phyloP scores from a whole-genome alignment of 2,113 vertebrate genomes.

The Rafetus swinhoei region DNA sequence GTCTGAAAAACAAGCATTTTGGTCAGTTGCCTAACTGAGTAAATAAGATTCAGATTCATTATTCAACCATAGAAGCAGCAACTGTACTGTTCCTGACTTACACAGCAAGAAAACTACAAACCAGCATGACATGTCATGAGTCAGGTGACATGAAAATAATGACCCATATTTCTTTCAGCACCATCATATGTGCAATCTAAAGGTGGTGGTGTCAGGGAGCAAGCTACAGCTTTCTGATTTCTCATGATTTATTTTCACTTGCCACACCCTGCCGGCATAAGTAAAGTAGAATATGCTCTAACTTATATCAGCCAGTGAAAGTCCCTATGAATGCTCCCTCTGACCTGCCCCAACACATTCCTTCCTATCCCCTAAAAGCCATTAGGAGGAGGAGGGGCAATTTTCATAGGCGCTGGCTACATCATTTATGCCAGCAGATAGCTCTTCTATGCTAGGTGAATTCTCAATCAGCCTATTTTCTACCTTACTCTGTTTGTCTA shows the following conservation, averaged over 20 bases:
- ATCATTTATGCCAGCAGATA: not conserved
- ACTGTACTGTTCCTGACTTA: not conserved
- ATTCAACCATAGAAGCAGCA: not conserved
- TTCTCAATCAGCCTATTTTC: not conserved
- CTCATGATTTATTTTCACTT: not conserved
- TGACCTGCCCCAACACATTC: not conserved
- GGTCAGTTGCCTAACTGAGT: not conserved
- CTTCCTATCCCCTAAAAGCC: rapidly evolving
- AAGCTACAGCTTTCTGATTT: not conserved
- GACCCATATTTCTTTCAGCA: not conserved
- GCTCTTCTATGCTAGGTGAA: not conserved
- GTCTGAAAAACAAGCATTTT: rapidly evolving
- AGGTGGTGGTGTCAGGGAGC: not conserved
- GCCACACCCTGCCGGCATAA: not conserved
- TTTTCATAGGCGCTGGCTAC: not conserved
- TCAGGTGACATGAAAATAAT: not conserved
- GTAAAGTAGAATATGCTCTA: not conserved
- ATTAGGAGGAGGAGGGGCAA: rapidly evolving
- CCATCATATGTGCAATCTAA: not conserved
- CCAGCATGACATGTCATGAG: not conserved
- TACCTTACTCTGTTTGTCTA: not conserved
- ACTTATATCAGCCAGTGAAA: not conserved
- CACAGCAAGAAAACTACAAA: not conserved
- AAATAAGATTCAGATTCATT: not conserved
- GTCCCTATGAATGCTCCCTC: rapidly evolving